Evolutionary conservation across 2,113 vertebrate species (phyloP).

Genomic region (Gobius niger): DNA sequence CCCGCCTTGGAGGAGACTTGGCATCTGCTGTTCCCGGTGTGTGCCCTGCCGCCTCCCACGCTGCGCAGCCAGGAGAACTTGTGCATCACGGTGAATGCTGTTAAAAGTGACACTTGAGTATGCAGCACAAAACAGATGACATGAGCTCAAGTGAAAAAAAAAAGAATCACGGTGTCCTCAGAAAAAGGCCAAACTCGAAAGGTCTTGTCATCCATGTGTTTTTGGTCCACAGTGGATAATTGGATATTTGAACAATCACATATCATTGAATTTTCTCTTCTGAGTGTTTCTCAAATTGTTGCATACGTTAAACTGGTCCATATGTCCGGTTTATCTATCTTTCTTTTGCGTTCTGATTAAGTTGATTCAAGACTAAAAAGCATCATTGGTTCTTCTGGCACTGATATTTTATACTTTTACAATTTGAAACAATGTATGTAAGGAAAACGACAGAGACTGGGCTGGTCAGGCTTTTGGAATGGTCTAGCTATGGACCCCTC

Average conservation of each 20-base stretch:
- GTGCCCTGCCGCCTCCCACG: slow-evolving; percentile 60
- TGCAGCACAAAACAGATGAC: slow-evolving; percentile 32
- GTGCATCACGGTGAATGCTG: slow-evolving; percentile 29
- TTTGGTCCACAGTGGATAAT: slow-evolving; percentile 38
- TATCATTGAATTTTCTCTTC: neutral
- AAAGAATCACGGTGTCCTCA: slow-evolving; percentile 21
- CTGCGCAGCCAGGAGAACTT: slow-evolving; percentile 31
- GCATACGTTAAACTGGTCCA: too few relatives aligned
- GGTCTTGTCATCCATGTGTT: slow-evolving; percentile 36
- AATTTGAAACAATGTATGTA: too few relatives aligned
- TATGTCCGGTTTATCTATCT: too few relatives aligned
- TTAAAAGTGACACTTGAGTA: slow-evolving; percentile 46
- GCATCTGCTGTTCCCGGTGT: slow-evolving; percentile 58
- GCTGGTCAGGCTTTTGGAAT: too few relatives aligned
- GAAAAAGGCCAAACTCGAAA: slow-evolving; percentile 21
- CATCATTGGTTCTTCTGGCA: too few relatives aligned
- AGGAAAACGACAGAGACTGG: too few relatives aligned
- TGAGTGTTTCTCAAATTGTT: neutral
- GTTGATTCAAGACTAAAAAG: too few relatives aligned
- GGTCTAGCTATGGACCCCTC: too few relatives aligned
- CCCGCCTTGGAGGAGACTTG: slow-evolving; percentile 58
- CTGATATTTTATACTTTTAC: too few relatives aligned
- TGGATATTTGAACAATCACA: neutral
- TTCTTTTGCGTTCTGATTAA: too few relatives aligned
- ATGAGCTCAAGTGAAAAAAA: neutral